A percentile compares a stretch with the other conserved stretches of the same genome.
Conservation (phyloP, 2,888 invertebrate species). For the Geophilus truncorum region DNA sequence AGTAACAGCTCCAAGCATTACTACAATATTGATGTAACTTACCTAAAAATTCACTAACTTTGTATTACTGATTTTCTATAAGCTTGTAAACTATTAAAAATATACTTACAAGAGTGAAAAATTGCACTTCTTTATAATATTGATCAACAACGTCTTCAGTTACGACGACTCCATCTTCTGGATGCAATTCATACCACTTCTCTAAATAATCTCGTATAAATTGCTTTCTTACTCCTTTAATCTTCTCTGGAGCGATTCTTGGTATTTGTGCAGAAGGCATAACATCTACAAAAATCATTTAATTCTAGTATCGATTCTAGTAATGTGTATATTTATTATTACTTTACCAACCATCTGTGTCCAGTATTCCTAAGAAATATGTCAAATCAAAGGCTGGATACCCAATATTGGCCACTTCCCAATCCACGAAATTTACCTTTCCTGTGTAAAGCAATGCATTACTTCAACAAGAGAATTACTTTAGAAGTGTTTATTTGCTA, state of each 20-base stretch:
- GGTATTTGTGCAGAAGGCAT: background rate
- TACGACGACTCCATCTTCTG: background rate
- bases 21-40: background rate
- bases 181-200: background rate
- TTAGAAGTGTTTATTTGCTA: background rate
- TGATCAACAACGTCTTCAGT: background rate
- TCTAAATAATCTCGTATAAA: background rate
- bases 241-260: background rate
- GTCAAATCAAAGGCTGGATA: background rate
- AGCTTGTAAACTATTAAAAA: too few relatives aligned
- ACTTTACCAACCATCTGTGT: background rate
- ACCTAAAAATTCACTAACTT: background rate
- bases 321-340: background rate
- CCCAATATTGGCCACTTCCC: background rate
- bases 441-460: background rate
- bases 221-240: background rate
- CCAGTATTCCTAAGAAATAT: background rate
- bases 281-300: background rate
- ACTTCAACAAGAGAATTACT: background rate
- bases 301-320: background rate
- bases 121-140: background rate
- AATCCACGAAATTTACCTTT: background rate
- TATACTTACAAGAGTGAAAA: background rate
- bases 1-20: background rate
- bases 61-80: too few relatives aligned